Percentiles rank a stretch among this genome's conserved stretches.
Conservation (phyloP, 2,797 vertebrate genomes). For the Microctenopoma stevenorrisi region DNA sequence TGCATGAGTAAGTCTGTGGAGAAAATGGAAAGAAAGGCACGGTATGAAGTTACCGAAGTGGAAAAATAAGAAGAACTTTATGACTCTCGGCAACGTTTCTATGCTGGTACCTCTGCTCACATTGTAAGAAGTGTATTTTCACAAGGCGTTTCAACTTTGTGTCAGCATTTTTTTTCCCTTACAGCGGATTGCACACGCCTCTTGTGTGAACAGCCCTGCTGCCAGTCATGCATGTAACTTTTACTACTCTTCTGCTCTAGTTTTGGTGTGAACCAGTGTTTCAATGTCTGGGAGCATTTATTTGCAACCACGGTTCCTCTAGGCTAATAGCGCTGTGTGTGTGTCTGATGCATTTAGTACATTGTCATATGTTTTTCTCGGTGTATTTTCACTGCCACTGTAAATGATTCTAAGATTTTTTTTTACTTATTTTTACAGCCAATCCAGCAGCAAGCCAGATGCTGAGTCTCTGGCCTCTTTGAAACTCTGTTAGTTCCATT, state of each 20-base stretch:
- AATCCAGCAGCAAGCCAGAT: constrained; percentile 21
- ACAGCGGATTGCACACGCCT: constrained; percentile 16
- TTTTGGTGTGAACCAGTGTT: constrained; percentile 37
- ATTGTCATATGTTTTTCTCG: constrained; percentile 32
- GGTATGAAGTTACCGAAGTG: constrained; percentile 8
- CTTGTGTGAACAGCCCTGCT: constrained; percentile 42
- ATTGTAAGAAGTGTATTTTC: constrained; percentile 33
- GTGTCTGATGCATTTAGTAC: constrained; percentile 24
- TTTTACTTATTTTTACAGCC: background rate
- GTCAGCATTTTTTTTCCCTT: constrained; percentile 1
- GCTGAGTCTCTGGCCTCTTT: constrained; percentile 15
- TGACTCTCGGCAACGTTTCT: constrained; percentile 38
- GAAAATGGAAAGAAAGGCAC: constrained; percentile 18
- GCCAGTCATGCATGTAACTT: constrained; percentile 55
- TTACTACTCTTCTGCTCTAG: constrained; percentile 34
- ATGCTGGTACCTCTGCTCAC: constrained; percentile 32
- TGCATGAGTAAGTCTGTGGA: constrained; percentile 15
- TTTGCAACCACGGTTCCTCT: constrained; percentile 34
- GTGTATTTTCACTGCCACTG: constrained; percentile 22
- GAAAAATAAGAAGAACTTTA: constrained; percentile 37
- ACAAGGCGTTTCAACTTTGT: constrained; percentile 45
- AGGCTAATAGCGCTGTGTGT: constrained; percentile 26
- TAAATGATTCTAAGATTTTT: constrained; percentile 4
- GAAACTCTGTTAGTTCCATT: constrained; percentile 17
- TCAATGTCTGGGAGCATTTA: constrained; percentile 36